phyloP scores from a whole-genome alignment of 1,140 invertebrate species.

The Carposina sasakii region DNA sequence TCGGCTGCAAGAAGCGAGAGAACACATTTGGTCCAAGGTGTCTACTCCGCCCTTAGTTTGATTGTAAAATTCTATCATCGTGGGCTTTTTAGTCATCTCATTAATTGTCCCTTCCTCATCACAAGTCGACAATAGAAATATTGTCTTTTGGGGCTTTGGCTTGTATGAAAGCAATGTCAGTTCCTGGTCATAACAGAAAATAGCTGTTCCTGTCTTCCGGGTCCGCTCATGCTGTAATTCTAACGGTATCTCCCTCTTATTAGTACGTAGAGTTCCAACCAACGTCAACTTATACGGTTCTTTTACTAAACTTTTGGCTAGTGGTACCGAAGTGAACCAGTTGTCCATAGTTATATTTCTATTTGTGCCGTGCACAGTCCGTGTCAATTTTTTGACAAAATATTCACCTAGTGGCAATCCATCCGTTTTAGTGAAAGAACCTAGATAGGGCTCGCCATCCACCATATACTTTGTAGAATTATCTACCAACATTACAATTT shows the following conservation, averaged over 20 bases:
- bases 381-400: constrained; percentile 20
- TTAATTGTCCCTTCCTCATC: constrained; percentile 22
- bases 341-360: constrained; percentile 55
- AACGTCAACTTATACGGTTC: constrained; percentile 30
- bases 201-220: constrained; percentile 7
- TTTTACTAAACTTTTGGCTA: constrained; percentile 25
- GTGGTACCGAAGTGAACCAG: constrained; percentile 47
- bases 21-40: constrained; percentile 42
- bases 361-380: constrained; percentile 33
- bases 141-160: constrained; percentile 17
- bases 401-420: constrained; percentile 12
- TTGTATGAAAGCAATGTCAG: constrained; percentile 19
- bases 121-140: constrained; percentile 17
- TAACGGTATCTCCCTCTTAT: constrained; percentile 37
- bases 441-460: not conserved
- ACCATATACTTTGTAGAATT: constrained; percentile 10
- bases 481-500: constrained; percentile 11
- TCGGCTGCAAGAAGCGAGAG: constrained; percentile 21
- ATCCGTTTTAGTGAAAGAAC: not conserved
- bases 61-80: constrained; percentile 59
- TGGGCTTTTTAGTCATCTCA: constrained; percentile 36
- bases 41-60: constrained; percentile 53
- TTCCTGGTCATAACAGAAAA: constrained; percentile 17
- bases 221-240: constrained; percentile 20
- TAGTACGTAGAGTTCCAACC: constrained; percentile 34